These are phyloP conservation scores for Dorcus parallelipipedus DNA, from an alignment of 2,888 invertebrate species.

Conservation along the genomic window DNA sequence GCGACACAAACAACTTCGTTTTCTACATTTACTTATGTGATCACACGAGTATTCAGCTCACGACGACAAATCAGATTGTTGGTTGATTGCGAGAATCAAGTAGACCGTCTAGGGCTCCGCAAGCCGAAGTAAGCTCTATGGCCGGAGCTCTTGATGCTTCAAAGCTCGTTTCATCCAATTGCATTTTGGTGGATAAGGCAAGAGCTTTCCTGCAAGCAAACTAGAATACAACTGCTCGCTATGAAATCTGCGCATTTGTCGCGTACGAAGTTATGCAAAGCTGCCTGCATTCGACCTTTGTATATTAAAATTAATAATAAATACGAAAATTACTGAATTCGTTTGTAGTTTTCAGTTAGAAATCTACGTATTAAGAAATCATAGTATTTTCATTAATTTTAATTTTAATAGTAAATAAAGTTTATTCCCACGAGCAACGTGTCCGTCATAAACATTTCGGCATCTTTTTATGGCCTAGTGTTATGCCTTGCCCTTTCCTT, in stretches of 20 bases:
- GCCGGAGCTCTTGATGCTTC: slow-evolving; percentile 21
- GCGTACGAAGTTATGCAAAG: too few species aligned
- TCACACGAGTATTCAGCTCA: slow-evolving; percentile 38
- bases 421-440: too few species aligned
- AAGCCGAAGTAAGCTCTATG: slow-evolving; percentile 22
- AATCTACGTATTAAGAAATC: too few species aligned
- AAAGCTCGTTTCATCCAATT: slow-evolving; percentile 26
- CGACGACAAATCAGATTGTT: slow-evolving; percentile 40
- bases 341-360: too few species aligned
- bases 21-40: slow-evolving; percentile 40
- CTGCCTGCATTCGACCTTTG: too few species aligned
- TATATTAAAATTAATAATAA: too few species aligned
- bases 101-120: slow-evolving; percentile 25
- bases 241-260: slow-evolving; percentile 14
- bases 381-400: too few species aligned
- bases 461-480: too few species aligned
- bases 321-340: too few species aligned
- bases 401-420: too few species aligned
- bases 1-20: slow-evolving; percentile 43
- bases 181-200: slow-evolving; percentile 24
- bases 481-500: too few species aligned
- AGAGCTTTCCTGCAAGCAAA: slow-evolving; percentile 20
- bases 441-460: too few species aligned
- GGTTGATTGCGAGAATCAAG: slow-evolving; percentile 43
- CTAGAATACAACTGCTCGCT: slow-evolving; percentile 1